Evolutionary conservation across 2,888 invertebrate species (phyloP), one percentile per base, ranked within the genome.

Genomic region (Hipparchia semele): DNA sequence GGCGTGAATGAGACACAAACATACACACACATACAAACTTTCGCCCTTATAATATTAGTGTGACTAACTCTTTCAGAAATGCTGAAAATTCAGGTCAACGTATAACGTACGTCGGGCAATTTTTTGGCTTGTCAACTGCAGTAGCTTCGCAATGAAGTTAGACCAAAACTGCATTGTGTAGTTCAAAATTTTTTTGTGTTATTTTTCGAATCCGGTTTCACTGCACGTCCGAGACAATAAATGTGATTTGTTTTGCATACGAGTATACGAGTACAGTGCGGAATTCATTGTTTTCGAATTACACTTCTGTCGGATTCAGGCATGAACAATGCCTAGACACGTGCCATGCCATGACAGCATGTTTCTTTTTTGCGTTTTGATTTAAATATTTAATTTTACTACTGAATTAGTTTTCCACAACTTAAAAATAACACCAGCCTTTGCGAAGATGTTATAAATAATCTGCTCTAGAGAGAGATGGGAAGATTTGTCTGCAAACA

Each of bases 181-280:
- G 58, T 60, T 51, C 59, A 60, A 59, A 7, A 49, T 46, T 59
- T 58, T 45, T 67, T 13, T 60, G 39, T 51, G 68, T 51, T 59
- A 51, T 68, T 68, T 68, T 51, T 68, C 10, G n/a, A 46, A 49
- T 58, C 23, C 46, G 46, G 49, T 23, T 49, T 60, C 60, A 60
- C 49, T 59, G 68, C 59, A 49, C 49, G 59, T 59, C 59, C 59
- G 12, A 58, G 23, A 33, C 46, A 46, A 68, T 68, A 60, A 68
- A 68, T 59, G 51, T 51, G 59, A 68, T 60, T 68, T 59, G 68
- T 68, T 68, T 68, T 60, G 68, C 68, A 68, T 68, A 51, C 59
- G 23, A 39, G 53, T 12, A 68, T 68, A 51, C 59, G 23, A 39
- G 53, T 33, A 51, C 51, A 64, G 9, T 23, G 59, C 8, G 23